These are phyloP conservation scores for Chymomyza costata DNA, from an alignment of 1,140 invertebrate species.

Conservation along the genomic window DNA sequence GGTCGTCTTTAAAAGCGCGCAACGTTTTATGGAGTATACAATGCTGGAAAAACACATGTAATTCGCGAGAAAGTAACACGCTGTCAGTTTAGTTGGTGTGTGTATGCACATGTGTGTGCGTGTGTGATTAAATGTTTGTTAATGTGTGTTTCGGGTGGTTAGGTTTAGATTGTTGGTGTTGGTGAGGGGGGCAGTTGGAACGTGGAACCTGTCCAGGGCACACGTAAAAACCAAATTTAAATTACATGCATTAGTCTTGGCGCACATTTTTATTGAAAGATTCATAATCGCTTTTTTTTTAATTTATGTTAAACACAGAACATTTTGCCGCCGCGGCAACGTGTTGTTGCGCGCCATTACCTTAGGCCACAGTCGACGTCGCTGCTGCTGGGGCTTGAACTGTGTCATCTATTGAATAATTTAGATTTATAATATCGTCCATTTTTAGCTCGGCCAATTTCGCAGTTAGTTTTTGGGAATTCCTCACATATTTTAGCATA, in stretches of 20 bases:
- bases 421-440: conserved; percentile 56
- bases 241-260: conserved; percentile 58
- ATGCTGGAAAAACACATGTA: conserved; percentile 63
- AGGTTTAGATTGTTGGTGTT: conserved; percentile 27
- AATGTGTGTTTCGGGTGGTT: conserved; percentile 16
- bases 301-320: conserved; percentile 57
- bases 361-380: neutral
- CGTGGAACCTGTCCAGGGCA: conserved; percentile 58
- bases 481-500: conserved; percentile 70
- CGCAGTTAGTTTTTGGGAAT: conserved; percentile 62
- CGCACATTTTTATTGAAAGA: conserved; percentile 48
- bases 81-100: conserved; percentile 51
- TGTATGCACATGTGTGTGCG: too few relatives aligned
- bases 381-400: too few relatives aligned
- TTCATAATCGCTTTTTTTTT: conserved; percentile 59
- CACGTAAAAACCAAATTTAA: conserved; percentile 62
- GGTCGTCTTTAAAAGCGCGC: conserved; percentile 10
- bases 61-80: conserved; percentile 72
- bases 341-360: neutral
- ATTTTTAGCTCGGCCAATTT: conserved; percentile 48
- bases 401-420: conserved; percentile 31
- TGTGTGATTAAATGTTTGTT: conserved; percentile 26
- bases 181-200: conserved; percentile 28
- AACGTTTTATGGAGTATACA: neutral
- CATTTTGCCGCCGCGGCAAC: conserved; percentile 16